Evolutionary conservation across 2,888 invertebrate species (phyloP).

Genomic region (Chorisops tibialis): DNA sequence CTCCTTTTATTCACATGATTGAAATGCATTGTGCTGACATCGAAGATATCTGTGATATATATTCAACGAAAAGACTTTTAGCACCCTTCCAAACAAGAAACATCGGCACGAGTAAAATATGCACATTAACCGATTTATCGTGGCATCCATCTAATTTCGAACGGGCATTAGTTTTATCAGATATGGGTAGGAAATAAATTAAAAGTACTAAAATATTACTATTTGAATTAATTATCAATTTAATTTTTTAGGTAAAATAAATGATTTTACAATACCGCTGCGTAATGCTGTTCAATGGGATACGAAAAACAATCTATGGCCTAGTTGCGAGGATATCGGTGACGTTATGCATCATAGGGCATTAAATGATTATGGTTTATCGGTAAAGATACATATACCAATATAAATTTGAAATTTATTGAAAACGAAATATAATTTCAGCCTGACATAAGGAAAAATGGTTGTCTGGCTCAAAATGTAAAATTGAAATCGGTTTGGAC

Average conservation of each 20-base stretch:
- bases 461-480: slow-evolving; percentile 71
- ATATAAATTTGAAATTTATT: background rate
- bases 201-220: background rate
- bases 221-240: background rate
- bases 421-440: slow-evolving; percentile 49
- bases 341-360: slow-evolving; percentile 67
- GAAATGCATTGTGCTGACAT: slow-evolving; percentile 78
- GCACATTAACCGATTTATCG: slow-evolving; percentile 67
- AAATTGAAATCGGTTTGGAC: slow-evolving; percentile 78
- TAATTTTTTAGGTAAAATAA: slow-evolving; percentile 38
- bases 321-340: slow-evolving; percentile 59
- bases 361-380: slow-evolving; percentile 67
- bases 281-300: slow-evolving; percentile 46
- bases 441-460: slow-evolving; percentile 75
- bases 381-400: slow-evolving; percentile 52
- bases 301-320: slow-evolving; percentile 43
- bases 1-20: slow-evolving; percentile 71
- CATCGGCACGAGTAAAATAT: slow-evolving; percentile 38
- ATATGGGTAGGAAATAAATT: slow-evolving; percentile 37
- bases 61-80: slow-evolving; percentile 70
- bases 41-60: slow-evolving; percentile 69
- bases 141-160: slow-evolving; percentile 80
- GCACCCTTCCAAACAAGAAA: slow-evolving; percentile 41
- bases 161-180: slow-evolving; percentile 46
- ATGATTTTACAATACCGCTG: slow-evolving; percentile 47